Evolutionary conservation across 2,113 vertebrate species (phyloP), one percentile per base, ranked within the genome.

Genomic region (Nanorana parkeri): DNA sequence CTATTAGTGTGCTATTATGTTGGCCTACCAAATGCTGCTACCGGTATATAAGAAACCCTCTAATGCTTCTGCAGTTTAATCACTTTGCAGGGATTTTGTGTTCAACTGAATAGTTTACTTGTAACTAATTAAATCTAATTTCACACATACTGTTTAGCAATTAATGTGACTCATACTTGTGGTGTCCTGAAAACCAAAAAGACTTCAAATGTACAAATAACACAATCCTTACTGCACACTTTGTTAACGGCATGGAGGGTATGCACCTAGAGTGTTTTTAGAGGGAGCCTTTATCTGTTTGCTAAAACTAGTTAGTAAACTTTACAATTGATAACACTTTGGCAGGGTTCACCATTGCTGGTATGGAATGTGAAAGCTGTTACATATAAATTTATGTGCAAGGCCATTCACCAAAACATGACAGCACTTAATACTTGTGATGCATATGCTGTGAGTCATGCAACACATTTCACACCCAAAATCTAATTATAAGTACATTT

Each of bases 301-400:
- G n/a, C 10, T 58, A 36, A 68, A 21, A 58, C 71, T 58, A 68
- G 77, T 60, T 41, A 79, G 68, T 56, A 79, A 79, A 52, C 21
- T 60, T 79, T 56, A 36, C 16, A 68, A 24, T 20, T 66, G 77
- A 66, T 29, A 28, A 78, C 55, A 26, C 3, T 74, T 36, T 19
- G 0, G 29, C 73, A 88, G 68, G 0, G 3, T 84, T 83, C 92
- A 90, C 88, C 89, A 87, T 77, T 0, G 16, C 32, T 85, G 86
- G 86, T 86, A 77, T 78, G 73, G 67, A 65, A 81, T 73, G 84
- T 41, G 78, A 86, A 85, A 68, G 77, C 11, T 58, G 21, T 74
- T 32, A 54, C 54, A 74, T 55, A 32, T 58, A n/a, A 19, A 29
- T 7, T 32, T 13, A 24, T 56, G 4, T 6, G 17, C n/a, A 20